Evolutionary conservation across 2,113 vertebrate genomes (phyloP).

Genomic region (Caretta caretta): DNA sequence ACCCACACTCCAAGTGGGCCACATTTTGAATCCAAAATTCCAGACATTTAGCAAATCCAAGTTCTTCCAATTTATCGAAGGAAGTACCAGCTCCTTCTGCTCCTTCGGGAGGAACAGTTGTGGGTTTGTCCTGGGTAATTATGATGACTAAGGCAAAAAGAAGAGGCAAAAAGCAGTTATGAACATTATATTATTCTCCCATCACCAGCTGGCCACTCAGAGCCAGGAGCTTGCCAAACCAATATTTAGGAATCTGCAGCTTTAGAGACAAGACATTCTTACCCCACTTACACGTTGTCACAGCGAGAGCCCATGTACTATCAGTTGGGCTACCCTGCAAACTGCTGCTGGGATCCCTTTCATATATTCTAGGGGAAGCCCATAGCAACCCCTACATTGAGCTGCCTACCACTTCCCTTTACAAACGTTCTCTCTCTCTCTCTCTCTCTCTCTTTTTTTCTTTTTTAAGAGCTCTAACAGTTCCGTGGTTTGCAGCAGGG

Average conservation of each 20-base stretch:
- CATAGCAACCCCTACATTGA: too few species aligned
- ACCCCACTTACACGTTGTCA: background rate
- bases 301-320: background rate
- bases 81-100: too few species aligned
- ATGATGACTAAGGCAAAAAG: too few species aligned
- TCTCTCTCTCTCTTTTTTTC: background rate
- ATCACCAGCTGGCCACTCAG: background rate
- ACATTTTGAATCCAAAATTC: too few species aligned
- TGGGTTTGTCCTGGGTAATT: too few species aligned
- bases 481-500: background rate
- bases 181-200: background rate
- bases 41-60: too few species aligned
- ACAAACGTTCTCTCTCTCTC: background rate
- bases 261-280: background rate
- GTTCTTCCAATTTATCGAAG: too few species aligned
- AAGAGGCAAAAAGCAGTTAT: background rate
- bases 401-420: background rate
- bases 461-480: background rate
- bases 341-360: background rate
- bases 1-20: too few species aligned
- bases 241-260: background rate
- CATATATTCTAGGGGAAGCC: too few species aligned
- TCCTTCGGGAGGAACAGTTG: too few species aligned
- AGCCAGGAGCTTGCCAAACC: background rate
- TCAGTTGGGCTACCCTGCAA: background rate